A percentile compares a stretch with the other conserved stretches of the same genome.
Conservation (phyloP, 2,113 vertebrate species). For the Marcusenius ussheri region DNA sequence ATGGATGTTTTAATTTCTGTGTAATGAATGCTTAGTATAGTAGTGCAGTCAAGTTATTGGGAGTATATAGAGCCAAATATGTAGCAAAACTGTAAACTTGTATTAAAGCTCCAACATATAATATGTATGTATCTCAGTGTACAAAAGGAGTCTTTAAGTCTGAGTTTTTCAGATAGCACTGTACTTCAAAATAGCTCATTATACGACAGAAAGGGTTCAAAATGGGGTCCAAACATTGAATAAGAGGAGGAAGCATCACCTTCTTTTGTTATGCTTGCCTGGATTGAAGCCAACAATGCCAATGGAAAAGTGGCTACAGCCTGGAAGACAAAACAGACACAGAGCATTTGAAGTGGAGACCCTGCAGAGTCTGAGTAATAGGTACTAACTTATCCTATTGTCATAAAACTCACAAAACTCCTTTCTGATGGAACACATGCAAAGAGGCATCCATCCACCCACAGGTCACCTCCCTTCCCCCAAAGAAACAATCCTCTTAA, state of each 20-base stretch:
- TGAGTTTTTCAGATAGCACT: not conserved
- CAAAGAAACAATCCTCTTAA: not conserved
- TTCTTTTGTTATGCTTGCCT: not conserved
- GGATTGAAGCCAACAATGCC: not conserved
- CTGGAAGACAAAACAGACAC: not conserved
- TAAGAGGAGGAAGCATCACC: not conserved
- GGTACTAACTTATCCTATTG: not conserved
- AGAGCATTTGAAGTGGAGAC: not conserved
- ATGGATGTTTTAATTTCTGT: not conserved
- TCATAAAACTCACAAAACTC: not conserved
- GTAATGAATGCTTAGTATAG: not conserved
- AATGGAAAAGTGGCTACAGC: not conserved
- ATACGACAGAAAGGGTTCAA: not conserved
- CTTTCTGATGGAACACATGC: not conserved
- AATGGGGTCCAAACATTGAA: not conserved
- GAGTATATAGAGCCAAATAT: not conserved
- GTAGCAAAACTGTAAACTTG: not conserved
- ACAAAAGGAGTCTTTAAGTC: not conserved
- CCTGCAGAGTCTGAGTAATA: not conserved
- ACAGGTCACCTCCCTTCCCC: not conserved
- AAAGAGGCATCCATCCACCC: not conserved
- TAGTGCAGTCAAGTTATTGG: not conserved
- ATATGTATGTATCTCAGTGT: not conserved
- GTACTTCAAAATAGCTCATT: not conserved
- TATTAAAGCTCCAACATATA: not conserved